Percentiles rank a stretch among this genome's conserved stretches.
Conservation (phyloP, 1,140 invertebrate genomes). For the Penaeus vannamei region DNA sequence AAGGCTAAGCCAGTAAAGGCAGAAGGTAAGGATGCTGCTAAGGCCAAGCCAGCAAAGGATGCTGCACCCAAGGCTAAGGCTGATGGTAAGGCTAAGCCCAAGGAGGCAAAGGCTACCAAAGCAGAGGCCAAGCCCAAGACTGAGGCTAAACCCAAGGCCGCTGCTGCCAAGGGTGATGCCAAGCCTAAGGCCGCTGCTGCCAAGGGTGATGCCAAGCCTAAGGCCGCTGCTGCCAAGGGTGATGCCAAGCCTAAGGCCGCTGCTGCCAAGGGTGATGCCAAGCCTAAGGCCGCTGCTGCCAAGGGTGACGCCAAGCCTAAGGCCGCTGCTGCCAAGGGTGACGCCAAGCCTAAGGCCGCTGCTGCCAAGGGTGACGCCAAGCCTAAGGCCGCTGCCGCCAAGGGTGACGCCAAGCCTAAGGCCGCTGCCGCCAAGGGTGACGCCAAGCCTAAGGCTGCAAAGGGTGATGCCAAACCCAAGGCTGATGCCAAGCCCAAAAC, state of each 20-base stretch:
- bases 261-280: conserved; percentile 37
- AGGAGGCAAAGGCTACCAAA: no score
- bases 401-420: conserved; percentile 8
- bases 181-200: not conserved
- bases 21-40: not conserved
- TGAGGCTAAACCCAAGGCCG: not conserved
- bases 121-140: not conserved
- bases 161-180: conserved; percentile 20
- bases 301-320: not conserved
- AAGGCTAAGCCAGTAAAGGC: not conserved
- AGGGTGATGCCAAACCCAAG: not conserved
- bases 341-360: not conserved
- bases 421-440: conserved; percentile 19
- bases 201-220: not conserved
- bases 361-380: conserved; percentile 36
- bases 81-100: no score
- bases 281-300: not conserved
- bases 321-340: conserved; percentile 36
- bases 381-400: not conserved
- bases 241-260: conserved; percentile 19
- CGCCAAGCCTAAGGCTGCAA: no score
- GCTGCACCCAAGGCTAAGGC: not conserved
- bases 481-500: not conserved
- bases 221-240: conserved; percentile 34
- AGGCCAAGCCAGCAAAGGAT: conserved; percentile 35